Percentiles rank a stretch among this genome's conserved stretches.
Conservation (phyloP, 2,113 vertebrate species). For the Oenanthe oenanthe region DNA sequence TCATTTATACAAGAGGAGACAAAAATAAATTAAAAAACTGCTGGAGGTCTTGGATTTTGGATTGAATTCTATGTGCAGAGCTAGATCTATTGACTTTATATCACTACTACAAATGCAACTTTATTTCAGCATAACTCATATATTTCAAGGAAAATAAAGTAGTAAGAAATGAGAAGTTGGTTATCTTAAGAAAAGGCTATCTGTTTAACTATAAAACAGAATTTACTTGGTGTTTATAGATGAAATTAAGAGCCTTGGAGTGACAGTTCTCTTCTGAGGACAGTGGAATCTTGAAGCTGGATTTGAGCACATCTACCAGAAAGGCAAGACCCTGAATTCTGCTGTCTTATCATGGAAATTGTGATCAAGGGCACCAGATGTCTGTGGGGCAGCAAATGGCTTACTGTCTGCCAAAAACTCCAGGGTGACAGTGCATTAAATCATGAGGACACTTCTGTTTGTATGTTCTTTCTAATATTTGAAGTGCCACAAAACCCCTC, state of each 20-base stretch:
- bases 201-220: not conserved
- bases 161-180: not conserved
- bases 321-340: not conserved
- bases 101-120: not conserved
- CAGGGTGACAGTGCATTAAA: not conserved
- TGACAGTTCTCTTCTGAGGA: not conserved
- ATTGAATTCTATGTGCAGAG: not conserved
- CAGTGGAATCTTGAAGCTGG: not conserved
- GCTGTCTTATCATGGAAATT: not conserved
- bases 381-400: not conserved
- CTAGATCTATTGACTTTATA: not conserved
- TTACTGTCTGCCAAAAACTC: rapidly evolving
- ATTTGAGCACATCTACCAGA: not conserved
- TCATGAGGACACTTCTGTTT: not conserved
- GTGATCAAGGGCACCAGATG: not conserved
- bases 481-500: not conserved
- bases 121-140: not conserved
- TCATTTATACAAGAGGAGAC: not conserved
- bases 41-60: not conserved
- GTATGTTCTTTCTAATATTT: not conserved
- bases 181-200: not conserved
- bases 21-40: not conserved
- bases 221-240: not conserved
- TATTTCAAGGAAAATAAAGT: not conserved
- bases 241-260: not conserved